Evolutionary conservation across 2,113 vertebrate species (phyloP).

Genomic region (Sclerurus mexicanus): DNA sequence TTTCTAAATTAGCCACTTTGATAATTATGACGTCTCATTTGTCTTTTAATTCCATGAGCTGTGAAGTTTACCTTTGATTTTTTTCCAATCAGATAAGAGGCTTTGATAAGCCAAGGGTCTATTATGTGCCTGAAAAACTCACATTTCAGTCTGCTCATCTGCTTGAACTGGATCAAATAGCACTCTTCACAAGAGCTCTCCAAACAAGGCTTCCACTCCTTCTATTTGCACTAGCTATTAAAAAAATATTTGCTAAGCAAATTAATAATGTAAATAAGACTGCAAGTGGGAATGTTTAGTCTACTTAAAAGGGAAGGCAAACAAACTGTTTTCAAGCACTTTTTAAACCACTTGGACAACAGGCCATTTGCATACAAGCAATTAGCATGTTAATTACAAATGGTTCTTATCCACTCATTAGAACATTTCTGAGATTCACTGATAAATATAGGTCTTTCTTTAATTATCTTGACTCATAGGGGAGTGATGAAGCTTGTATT

Average conservation of each 20-base stretch:
- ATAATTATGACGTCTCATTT: constrained; percentile 90
- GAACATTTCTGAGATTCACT: constrained; percentile 48
- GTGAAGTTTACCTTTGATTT: constrained; percentile 82
- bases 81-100: constrained; percentile 78
- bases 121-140: constrained; percentile 78
- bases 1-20: constrained; percentile 87
- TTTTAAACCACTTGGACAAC: constrained; percentile 70
- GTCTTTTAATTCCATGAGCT: constrained; percentile 83
- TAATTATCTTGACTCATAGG: constrained; percentile 35
- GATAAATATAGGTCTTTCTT: constrained; percentile 30
- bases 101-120: constrained; percentile 82
- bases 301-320: constrained; percentile 68
- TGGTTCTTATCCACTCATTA: constrained; percentile 47
- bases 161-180: constrained; percentile 70
- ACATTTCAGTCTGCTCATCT: constrained; percentile 71
- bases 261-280: constrained; percentile 79
- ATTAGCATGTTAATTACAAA: constrained; percentile 75
- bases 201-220: constrained; percentile 53
- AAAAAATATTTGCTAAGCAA: constrained; percentile 73
- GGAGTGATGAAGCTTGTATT: background rate
- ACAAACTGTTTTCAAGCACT: constrained; percentile 71
- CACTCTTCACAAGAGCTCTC: constrained; percentile 73
- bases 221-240: constrained; percentile 56
- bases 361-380: constrained; percentile 63
- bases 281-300: constrained; percentile 63